These are phyloP conservation scores for Coreoperca whiteheadi DNA, from an alignment of 2,113 vertebrate species.

Conservation along the genomic window DNA sequence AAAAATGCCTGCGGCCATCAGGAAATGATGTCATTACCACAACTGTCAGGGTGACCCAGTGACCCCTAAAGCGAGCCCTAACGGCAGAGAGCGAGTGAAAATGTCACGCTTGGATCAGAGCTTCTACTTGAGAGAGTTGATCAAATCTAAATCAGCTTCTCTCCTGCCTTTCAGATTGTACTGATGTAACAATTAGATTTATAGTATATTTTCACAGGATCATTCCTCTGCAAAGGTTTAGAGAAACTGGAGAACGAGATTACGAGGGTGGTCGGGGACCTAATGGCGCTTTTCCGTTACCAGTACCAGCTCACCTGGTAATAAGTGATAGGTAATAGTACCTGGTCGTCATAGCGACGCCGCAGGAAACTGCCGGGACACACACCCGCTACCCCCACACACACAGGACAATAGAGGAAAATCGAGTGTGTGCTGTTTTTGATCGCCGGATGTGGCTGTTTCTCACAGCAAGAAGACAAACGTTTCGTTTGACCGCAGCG, in stretches of 20 bases:
- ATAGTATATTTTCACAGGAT: background rate
- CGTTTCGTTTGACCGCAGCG: too few species aligned
- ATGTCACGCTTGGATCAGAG: background rate
- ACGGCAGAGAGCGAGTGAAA: conserved; percentile 5
- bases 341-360: too few species aligned
- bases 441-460: too few species aligned
- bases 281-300: too few species aligned
- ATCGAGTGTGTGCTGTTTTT: too few species aligned
- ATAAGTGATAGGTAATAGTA: too few species aligned
- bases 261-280: background rate
- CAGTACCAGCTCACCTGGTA: too few species aligned
- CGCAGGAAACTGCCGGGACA: too few species aligned
- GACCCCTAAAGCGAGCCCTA: conserved; percentile 41
- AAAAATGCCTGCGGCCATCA: conserved; percentile 42
- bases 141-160: conserved; percentile 44
- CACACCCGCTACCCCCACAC: too few species aligned
- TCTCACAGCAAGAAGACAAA: too few species aligned
- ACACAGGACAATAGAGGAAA: too few species aligned
- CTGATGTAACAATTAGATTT: background rate
- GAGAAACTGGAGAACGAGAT: conserved; percentile 49
- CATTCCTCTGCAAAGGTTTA: conserved; percentile 7
- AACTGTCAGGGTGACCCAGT: conserved; percentile 32
- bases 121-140: conserved; percentile 17
- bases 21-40: conserved; percentile 61
- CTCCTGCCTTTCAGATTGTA: background rate